Evolutionary conservation across 2,797 vertebrate species (phyloP), one percentile per base, ranked within the genome.

Genomic region (Bradypodion ventrale): DNA sequence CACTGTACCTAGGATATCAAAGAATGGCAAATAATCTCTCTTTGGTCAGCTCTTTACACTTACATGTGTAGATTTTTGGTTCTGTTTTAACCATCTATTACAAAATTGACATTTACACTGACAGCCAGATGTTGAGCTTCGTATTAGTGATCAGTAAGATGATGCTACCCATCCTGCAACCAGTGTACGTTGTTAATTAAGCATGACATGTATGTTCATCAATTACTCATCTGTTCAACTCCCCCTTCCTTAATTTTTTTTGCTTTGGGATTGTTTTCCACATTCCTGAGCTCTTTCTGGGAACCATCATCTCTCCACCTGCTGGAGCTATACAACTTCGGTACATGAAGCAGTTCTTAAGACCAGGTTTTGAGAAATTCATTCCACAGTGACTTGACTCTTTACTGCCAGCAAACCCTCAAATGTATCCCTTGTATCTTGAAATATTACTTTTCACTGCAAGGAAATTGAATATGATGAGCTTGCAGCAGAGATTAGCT

Each of bases 111-210:
- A 88, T 89, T 77, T 83, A 13, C 35, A 66, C 42, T 88, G 92
- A 92, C 85, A 92, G 92, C 93, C 96, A 97, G 96, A 95, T 97
- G 95, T 94, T 95, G 92, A 93, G 90, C 89, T 94, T 92, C 95
- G 92, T 95, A 95, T 94, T 95, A 69, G 84, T 52, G 90, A 89
- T 75, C 78, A 84, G 66, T 80, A 87, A 91, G 85, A 90, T 75
- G 16, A 75, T 85, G 75, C 62, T 92, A 90, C 92, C 92, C 72
- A 82, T 93, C 70, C 84, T 93, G 77, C 92, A 93, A 92, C 92
- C 91, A 63, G 84, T 82, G 52, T 79, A 90, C 78, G 93, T 92
- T 49, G 81, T 92, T 95, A 94, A 93, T 88, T 75, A 89, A 87
- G 78, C 78, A 78, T 93, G 86, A 85, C 89, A 94, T 89, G 81